Percentiles rank a stretch among this genome's conserved stretches.
phyloP scores from a whole-genome alignment of 2,113 vertebrate genomes.

The Hucho hucho region DNA sequence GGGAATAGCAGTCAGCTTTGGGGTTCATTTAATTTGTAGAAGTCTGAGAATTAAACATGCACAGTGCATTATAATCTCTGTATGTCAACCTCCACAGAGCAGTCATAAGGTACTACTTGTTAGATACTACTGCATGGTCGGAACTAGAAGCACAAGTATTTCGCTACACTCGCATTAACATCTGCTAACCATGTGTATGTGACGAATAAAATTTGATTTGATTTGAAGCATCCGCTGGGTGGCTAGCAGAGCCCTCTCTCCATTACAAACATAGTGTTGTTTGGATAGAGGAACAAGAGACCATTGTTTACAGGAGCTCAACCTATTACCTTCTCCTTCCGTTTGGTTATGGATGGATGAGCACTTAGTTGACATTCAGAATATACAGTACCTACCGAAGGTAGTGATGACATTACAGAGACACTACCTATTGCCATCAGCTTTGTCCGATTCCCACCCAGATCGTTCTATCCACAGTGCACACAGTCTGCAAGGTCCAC shows the following conservation, averaged over 20 bases:
- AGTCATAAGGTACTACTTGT: no score
- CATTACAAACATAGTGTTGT: conserved; percentile 21
- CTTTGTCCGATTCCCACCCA: no score
- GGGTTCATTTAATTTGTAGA: conserved; percentile 2
- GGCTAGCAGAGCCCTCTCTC: conserved; percentile 24
- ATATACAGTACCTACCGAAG: no score
- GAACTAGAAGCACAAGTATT: no score
- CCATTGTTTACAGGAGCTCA: conserved; percentile 12
- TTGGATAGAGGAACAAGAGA: conserved; percentile 32
- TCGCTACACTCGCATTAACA: no score
- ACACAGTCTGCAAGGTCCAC: no score
- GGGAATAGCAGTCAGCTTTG: no score
- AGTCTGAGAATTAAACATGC: conserved; percentile 29
- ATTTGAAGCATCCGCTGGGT: conserved; percentile 23
- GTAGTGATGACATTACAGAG: no score
- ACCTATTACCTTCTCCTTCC: conserved; percentile 8
- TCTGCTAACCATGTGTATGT: no score
- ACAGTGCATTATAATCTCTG: conserved; percentile 54
- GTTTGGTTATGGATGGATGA: background rate
- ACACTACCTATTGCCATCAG: no score
- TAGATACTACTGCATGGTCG: no score
- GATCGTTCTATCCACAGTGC: background rate
- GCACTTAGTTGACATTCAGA: background rate
- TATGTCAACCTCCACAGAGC: conserved; percentile 41
- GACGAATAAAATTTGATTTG: no score